These are phyloP conservation scores for Cerastoderma edule DNA, from an alignment of 2,888 invertebrate species.

Conservation along the genomic window DNA sequence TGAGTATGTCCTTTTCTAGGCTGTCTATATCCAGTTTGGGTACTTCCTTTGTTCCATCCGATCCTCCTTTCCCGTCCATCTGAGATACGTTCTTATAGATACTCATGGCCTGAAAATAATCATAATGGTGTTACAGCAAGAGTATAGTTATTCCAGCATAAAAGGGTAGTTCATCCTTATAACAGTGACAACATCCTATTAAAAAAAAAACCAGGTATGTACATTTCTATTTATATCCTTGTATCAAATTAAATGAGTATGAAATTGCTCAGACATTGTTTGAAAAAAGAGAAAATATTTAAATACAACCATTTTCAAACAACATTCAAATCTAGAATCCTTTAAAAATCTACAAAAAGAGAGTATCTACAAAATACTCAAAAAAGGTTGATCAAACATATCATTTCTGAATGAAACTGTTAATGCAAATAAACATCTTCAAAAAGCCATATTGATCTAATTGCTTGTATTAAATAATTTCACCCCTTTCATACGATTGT, in stretches of 20 bases:
- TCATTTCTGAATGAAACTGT: too few relatives aligned
- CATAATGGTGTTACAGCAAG: too few relatives aligned
- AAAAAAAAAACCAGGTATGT: not conserved
- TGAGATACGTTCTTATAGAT: slow-evolving; percentile 64
- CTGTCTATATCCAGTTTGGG: not conserved
- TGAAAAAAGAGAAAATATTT: not conserved
- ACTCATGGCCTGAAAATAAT: slow-evolving; percentile 72
- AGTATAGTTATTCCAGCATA: not conserved
- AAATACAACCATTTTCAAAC: too few relatives aligned
- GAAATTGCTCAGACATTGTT: not conserved
- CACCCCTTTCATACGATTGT: too few relatives aligned
- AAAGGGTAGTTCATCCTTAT: not conserved
- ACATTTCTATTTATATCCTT: not conserved
- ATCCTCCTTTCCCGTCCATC: not conserved
- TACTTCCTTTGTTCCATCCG: not conserved
- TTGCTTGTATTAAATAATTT: too few relatives aligned
- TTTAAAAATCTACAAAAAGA: too few relatives aligned
- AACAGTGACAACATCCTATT: not conserved
- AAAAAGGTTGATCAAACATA: too few relatives aligned
- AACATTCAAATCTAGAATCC: too few relatives aligned
- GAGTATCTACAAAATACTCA: too few relatives aligned
- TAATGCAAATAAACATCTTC: too few relatives aligned
- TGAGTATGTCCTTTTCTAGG: not conserved
- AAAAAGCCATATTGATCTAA: too few relatives aligned
- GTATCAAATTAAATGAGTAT: not conserved